phyloP scores from a whole-genome alignment of 1,140 invertebrate genomes.

The Anagrus nilaparvatae region DNA sequence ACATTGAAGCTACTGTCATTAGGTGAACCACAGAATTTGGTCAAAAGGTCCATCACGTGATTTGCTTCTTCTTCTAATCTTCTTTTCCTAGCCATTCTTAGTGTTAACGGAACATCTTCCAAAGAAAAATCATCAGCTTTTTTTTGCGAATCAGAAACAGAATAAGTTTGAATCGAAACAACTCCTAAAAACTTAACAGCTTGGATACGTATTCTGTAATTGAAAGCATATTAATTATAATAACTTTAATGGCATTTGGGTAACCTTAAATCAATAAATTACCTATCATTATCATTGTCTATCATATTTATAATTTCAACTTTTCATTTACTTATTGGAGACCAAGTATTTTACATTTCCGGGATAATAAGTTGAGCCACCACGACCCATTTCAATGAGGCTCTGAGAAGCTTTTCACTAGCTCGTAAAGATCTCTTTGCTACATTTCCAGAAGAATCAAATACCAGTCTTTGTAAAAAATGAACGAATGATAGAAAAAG shows the following conservation, averaged over 20 bases:
- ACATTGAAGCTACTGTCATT: slow-evolving; percentile 93
- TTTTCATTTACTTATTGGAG: slow-evolving; percentile 72
- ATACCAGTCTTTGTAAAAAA: slow-evolving; percentile 64
- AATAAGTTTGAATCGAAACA: slow-evolving; percentile 78
- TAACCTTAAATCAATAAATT: slow-evolving; percentile 8
- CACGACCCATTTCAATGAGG: slow-evolving; percentile 72
- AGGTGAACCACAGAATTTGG: slow-evolving; percentile 87
- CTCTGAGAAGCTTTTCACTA: slow-evolving; percentile 72
- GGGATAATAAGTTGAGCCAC: slow-evolving; percentile 54
- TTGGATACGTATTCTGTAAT: slow-evolving; percentile 71
- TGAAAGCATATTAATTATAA: no score
- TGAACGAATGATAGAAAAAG: slow-evolving; percentile 71
- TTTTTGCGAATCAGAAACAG: slow-evolving; percentile 56
- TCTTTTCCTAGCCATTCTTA: slow-evolving; percentile 70
- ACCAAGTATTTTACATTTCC: slow-evolving; percentile 79
- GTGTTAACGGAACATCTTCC: slow-evolving; percentile 69
- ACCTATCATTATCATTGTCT: slow-evolving; percentile 97
- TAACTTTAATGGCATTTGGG: background rate
- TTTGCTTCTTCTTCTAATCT: slow-evolving; percentile 90
- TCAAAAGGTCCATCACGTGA: slow-evolving; percentile 73
- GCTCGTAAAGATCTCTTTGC: slow-evolving; percentile 89
- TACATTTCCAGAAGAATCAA: slow-evolving; percentile 72
- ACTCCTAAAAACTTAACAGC: slow-evolving; percentile 90
- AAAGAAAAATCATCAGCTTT: slow-evolving; percentile 69
- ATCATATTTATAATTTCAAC: slow-evolving; percentile 68